Percentiles rank a stretch among this genome's conserved stretches.
Conservation (phyloP, 2,888 invertebrate species). For the Elmis aenea region DNA sequence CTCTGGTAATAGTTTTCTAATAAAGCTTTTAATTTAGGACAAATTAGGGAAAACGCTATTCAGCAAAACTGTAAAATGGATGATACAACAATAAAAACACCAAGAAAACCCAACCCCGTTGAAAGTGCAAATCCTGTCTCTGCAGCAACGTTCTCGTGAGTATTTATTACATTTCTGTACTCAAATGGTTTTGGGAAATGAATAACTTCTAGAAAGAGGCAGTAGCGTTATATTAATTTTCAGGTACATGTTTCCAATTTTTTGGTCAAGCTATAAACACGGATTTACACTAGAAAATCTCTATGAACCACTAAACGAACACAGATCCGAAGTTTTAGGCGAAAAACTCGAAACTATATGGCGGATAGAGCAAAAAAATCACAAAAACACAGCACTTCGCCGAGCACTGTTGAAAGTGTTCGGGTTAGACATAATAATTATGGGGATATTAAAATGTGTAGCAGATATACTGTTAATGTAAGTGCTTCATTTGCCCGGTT, state of each 20-base stretch:
- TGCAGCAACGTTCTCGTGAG: conserved; percentile 20
- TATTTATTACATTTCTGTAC: conserved; percentile 8
- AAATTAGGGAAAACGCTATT: background rate
- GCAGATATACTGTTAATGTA: background rate
- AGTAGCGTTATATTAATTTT: no score
- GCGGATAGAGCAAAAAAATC: conserved; percentile 16
- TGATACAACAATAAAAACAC: conserved; percentile 8
- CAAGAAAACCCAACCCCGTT: conserved; percentile 15
- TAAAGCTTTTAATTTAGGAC: background rate
- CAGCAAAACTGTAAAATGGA: background rate
- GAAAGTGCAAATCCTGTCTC: conserved; percentile 19
- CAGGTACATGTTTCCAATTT: conserved; percentile 14
- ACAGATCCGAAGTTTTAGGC: conserved; percentile 59
- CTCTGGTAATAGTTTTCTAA: background rate
- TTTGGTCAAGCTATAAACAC: conserved; percentile 9
- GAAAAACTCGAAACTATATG: conserved; percentile 54
- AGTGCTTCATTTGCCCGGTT: no score
- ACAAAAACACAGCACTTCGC: background rate
- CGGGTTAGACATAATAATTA: background rate
- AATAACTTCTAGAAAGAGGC: no score
- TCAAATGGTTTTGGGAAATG: no score
- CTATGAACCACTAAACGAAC: conserved; percentile 48
- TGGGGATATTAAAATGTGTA: background rate
- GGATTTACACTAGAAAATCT: conserved; percentile 43
- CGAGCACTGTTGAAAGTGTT: background rate